Percentiles rank a stretch among this genome's conserved stretches.
phyloP scores from a whole-genome alignment of 2,113 vertebrate species.

The Apteryx owenii region DNA sequence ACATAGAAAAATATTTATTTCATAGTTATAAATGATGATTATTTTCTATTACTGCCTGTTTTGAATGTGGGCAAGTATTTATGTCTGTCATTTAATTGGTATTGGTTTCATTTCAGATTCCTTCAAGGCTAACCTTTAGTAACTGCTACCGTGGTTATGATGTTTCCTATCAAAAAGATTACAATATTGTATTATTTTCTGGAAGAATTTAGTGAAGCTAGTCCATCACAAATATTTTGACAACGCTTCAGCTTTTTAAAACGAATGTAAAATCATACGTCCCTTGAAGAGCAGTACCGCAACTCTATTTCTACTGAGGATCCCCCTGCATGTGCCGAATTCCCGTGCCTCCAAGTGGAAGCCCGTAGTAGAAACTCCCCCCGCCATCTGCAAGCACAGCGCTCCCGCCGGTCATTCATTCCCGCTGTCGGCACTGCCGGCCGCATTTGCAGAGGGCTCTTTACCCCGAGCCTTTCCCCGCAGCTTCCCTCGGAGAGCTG shows the following conservation, averaged over 20 bases:
- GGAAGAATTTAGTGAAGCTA: not conserved
- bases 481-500: too few relatives aligned
- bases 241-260: rapidly evolving
- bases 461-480: too few relatives aligned
- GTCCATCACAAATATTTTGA: not conserved
- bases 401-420: not conserved
- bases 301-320: not conserved
- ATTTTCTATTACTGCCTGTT: not conserved
- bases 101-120: not conserved
- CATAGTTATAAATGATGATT: not conserved
- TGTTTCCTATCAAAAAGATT: not conserved
- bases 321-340: not conserved
- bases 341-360: not conserved
- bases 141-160: not conserved
- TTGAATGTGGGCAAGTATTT: not conserved
- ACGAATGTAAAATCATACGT: not conserved
- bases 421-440: conserved; percentile 21
- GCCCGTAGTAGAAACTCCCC: not conserved
- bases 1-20: not conserved
- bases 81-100: not conserved
- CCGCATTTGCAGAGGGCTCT: conserved; percentile 35
- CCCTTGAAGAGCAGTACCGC: not conserved
- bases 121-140: not conserved
- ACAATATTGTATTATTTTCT: not conserved
- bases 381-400: not conserved